Evolutionary conservation across 2,113 vertebrate genomes (phyloP).

Genomic region (Agelaius tricolor): DNA sequence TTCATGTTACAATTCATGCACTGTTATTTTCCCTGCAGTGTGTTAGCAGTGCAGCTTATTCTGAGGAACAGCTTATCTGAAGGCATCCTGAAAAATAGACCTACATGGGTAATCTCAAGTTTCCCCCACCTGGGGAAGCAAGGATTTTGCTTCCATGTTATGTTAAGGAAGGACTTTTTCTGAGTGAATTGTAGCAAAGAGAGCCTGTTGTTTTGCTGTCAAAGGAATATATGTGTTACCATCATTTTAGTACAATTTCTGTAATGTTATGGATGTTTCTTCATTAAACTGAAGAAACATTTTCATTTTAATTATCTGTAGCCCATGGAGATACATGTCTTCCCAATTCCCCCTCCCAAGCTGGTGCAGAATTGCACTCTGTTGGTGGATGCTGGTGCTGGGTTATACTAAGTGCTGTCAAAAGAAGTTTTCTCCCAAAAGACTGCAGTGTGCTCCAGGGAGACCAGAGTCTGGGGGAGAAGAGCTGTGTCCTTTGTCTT

Average conservation of each 20-base stretch:
- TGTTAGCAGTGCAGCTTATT: accelerated
- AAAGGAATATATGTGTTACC: not conserved
- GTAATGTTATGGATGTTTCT: not conserved
- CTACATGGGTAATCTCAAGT: not conserved
- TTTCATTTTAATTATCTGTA: not conserved
- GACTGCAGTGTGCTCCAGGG: not conserved
- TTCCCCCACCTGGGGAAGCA: not conserved
- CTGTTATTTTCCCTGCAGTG: not conserved
- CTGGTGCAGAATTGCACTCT: not conserved
- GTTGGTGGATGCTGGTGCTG: not conserved
- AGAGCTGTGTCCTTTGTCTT: not conserved
- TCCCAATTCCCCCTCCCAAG: not conserved
- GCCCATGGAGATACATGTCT: not conserved
- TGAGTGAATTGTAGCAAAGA: not conserved
- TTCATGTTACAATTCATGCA: not conserved
- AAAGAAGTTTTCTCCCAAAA: not conserved
- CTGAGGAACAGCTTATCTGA: not conserved
- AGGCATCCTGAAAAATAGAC: not conserved
- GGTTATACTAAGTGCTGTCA: not conserved
- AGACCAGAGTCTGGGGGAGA: not conserved
- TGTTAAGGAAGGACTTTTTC: not conserved
- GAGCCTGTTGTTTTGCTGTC: not conserved
- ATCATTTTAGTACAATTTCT: not conserved
- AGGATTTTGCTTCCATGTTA: not conserved
- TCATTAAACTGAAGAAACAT: not conserved